Conservation (phyloP, 2,113 vertebrate species). For the Jacana jacana region DNA sequence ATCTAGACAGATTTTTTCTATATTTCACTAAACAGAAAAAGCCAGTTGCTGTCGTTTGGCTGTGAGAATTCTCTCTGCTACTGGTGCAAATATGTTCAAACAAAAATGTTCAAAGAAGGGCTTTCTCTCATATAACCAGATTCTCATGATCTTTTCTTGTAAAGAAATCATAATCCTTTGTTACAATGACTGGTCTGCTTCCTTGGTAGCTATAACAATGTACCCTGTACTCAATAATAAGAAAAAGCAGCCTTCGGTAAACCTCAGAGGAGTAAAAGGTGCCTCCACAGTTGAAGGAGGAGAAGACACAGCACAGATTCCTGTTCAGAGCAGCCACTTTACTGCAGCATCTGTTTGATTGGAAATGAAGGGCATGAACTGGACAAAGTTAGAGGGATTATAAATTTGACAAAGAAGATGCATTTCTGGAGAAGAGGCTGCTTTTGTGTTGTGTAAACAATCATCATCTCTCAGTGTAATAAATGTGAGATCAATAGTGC, state of each 20-base stretch:
- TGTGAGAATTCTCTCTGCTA: not conserved
- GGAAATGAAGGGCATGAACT: not conserved
- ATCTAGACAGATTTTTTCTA: not conserved
- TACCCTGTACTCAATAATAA: not conserved
- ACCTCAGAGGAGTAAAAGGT: not conserved
- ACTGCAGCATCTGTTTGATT: not conserved
- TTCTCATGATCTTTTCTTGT: not conserved
- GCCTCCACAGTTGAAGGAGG: not conserved
- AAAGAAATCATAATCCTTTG: not conserved
- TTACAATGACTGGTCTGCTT: not conserved
- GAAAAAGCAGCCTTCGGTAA: not conserved
- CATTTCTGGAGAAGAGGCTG: not conserved
- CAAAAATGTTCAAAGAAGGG: not conserved
- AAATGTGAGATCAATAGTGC: not conserved
- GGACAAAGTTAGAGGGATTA: not conserved
- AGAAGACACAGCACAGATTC: not conserved
- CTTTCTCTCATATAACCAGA: not conserved
- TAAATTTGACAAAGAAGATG: not conserved
- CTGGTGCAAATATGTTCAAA: not conserved
- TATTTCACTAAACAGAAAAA: slow-evolving; percentile 8
- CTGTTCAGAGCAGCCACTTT: not conserved
- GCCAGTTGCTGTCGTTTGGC: not conserved
- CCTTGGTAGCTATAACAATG: not conserved
- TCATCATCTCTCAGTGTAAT: not conserved
- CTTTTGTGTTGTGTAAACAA: not conserved